Percentiles rank a stretch among this genome's conserved stretches.
phyloP scores from a whole-genome alignment of 2,797 vertebrate genomes.

The Poecile montanus region DNA sequence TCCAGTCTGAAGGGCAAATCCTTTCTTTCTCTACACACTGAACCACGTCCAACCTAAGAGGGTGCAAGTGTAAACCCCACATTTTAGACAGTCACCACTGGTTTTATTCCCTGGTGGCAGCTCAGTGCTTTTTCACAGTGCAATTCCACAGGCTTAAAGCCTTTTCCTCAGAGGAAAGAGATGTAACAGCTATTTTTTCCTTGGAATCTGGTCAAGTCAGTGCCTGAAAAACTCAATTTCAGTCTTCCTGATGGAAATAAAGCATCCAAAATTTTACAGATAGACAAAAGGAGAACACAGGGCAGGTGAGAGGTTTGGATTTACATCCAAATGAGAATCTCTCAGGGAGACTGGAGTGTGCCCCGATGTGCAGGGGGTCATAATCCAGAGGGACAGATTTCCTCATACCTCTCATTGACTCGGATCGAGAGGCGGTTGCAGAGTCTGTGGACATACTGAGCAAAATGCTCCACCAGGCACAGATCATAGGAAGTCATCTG shows the following conservation, averaged over 20 bases:
- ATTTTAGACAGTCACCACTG: not conserved
- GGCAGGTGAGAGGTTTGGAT: not conserved
- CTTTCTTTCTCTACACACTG: not conserved
- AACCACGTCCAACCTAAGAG: not conserved
- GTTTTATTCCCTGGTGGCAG: not conserved
- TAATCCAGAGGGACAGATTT: not conserved
- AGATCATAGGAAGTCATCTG: slow-evolving; percentile 86
- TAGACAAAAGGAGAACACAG: not conserved
- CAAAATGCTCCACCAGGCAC: slow-evolving; percentile 86
- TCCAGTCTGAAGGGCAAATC: not conserved
- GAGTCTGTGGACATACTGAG: slow-evolving; percentile 87
- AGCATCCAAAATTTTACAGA: not conserved
- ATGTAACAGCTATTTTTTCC: not conserved
- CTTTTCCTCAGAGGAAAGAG: not conserved
- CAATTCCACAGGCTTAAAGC: not conserved
- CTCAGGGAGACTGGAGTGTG: too few species aligned
- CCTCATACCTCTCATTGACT: slow-evolving; percentile 83
- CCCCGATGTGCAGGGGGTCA: not conserved
- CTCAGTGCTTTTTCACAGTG: not conserved
- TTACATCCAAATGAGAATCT: not conserved
- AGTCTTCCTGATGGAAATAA: not conserved
- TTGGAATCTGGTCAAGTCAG: not conserved
- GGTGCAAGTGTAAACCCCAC: not conserved
- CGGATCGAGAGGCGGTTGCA: slow-evolving; percentile 83
- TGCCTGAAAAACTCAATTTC: not conserved